These are phyloP conservation scores for Pica pica DNA, from an alignment of 2,113 vertebrate genomes.

Conservation along the genomic window DNA sequence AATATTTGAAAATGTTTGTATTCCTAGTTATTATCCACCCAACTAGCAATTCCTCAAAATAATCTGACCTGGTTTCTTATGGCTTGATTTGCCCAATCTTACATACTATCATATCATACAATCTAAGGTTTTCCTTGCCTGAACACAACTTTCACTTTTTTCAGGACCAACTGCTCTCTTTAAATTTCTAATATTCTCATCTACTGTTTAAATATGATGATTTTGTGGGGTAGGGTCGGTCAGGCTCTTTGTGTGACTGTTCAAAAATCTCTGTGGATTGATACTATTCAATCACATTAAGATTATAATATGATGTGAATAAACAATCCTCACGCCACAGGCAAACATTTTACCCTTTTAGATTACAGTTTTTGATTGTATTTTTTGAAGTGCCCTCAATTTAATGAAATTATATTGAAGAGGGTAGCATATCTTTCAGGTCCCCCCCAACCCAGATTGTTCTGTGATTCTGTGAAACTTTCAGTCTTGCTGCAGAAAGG, in stretches of 20 bases:
- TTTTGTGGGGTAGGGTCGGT: rapidly evolving
- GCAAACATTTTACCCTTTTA: background rate
- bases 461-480: background rate
- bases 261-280: background rate
- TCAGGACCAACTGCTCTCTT: background rate
- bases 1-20: background rate
- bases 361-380: background rate
- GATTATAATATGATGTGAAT: background rate
- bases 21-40: background rate
- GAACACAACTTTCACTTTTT: background rate
- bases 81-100: background rate
- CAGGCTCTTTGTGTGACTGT: background rate
- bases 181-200: background rate
- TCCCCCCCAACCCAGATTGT: background rate
- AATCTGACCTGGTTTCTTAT: background rate
- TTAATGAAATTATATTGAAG: background rate
- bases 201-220: background rate
- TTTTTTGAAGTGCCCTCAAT: background rate
- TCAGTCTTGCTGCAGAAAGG: background rate
- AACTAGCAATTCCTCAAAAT: background rate
- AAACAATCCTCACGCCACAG: background rate
- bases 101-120: background rate
- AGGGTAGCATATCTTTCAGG: background rate
- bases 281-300: background rate
- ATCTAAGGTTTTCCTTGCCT: background rate